These are phyloP conservation scores for Desmophyllum pertusum DNA, from an alignment of 92 coral and sea anemone species.

Conservation along the genomic window DNA sequence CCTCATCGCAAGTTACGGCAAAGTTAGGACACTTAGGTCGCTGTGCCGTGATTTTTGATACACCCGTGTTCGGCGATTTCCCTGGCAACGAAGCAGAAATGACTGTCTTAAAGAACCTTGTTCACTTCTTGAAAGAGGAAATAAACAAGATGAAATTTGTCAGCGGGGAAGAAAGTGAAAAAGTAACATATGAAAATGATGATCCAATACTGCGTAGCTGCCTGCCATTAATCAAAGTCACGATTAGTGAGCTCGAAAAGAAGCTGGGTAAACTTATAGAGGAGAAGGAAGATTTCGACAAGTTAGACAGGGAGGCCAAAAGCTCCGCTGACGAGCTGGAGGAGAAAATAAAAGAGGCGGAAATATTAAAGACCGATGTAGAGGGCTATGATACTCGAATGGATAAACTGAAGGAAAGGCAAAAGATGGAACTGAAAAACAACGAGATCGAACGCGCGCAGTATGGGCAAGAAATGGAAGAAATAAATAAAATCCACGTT, in stretches of 20 bases:
- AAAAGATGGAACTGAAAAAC: neutral
- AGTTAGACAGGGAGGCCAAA: constrained; percentile 4
- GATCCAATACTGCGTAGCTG: constrained; percentile 17
- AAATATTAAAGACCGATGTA: constrained; percentile 3
- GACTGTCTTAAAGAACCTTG: constrained; percentile 3
- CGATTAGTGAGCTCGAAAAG: neutral
- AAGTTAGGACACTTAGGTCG: neutral
- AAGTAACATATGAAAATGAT: neutral
- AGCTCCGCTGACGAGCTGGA: neutral
- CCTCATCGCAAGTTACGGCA: constrained; percentile 11
- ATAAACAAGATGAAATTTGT: neutral
- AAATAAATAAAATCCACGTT: neutral
- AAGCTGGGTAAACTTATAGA: neutral
- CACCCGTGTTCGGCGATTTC: constrained; percentile 44
- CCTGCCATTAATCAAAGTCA: neutral
- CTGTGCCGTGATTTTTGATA: constrained; percentile 16
- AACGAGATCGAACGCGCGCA: neutral
- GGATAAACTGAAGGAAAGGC: constrained; percentile 10
- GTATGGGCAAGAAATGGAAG: constrained; percentile 9
- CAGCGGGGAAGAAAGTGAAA: neutral
- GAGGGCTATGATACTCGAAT: neutral
- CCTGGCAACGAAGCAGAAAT: constrained; percentile 31
- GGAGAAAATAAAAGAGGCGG: neutral
- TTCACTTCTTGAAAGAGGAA: constrained; percentile 29
- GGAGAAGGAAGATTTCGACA: constrained; percentile 6